Base-by-base conservation (phyloP, 2,888 invertebrate genomes). In the Eupithecia inturbata region DNA sequence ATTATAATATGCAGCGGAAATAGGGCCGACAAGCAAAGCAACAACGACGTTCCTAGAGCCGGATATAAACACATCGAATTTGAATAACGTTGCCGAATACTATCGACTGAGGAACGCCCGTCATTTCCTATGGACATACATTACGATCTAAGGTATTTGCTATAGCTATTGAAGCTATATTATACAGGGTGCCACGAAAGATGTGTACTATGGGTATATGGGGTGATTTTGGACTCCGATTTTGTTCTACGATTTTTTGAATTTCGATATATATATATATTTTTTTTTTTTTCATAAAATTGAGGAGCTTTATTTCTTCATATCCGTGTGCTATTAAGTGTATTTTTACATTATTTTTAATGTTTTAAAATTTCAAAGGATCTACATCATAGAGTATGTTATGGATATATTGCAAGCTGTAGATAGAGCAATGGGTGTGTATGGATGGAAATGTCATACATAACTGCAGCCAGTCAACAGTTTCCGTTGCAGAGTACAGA, bases 1-100 rank as follows among this genome's bases (percentile, higher is more conserved):
- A n/a, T 19, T 63, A 22, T 66, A 36, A 66, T 33, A 10, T 39
- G 26, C n/a, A 63, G 22, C 64, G 64, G 64, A 66, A 66, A 36
- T 36, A 33, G 39, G n/a, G 5, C 22, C 41, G 28, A 33, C 28
- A 67, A 28, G 39, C 60, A 68, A 67, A 60, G 66, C 26, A 70
- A 72, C 69, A 64, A 74, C 41, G 60, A 63, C 70, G 67, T 53
- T 72, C 70, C 62, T 73, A 57, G 19, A 70, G 66, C 66, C 75
- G 75, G 75, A 76, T 71, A 76, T 73, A 49, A 63, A 62, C 14
- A 63, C 49, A 28, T 69, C 63, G n/a, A 49, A 39, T 41, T 36
- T 66, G 66, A 66, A 66, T 66, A 66, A 72, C 36, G 67, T 57
- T 57, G 67, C 49, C 63, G 70, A 70, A 74, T 67, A 70, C 6